Evolutionary conservation across 2,113 vertebrate species (phyloP), one percentile per base, ranked within the genome.

Genomic region (Ardeotis arabs): DNA sequence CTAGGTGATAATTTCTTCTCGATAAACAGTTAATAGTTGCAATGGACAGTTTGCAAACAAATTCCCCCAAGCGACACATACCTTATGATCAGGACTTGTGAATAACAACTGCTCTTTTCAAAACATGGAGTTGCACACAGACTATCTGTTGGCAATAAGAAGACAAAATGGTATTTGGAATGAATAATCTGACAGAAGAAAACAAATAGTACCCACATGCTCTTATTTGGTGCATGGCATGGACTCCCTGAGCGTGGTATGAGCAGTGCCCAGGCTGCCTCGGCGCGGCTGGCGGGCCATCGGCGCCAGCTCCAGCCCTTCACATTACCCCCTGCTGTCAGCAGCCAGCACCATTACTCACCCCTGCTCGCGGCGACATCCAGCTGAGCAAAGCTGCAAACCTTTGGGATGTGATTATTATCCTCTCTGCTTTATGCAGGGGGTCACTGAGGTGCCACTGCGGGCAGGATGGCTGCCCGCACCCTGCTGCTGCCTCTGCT

Each of bases 171-270:
- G 24, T 33, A 89, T 93, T 94, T 78, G 64, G 80, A 75, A 82
- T 55, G 44, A 90, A 94, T 68, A 92, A 86, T 63, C 64, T n/a
- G 93, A 37, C 69, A 84, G 86, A 29, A 79, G 72, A 91, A 89
- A 96, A 85, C n/a, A 94, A 95, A 58, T 56, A 85, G 49, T 78
- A 41, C 39, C 59, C 53, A 21, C 91, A 72, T 93, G 94, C 73
- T 93, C 83, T 86, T 95, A 92, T 96, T 96, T 94, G 93, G 94
- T 3, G 53, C 66, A 4, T n/a, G 35, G 74, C 56, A 5, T 10
- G 64, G 83, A 47, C 85, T 84, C 59, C 60, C 68, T 2, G 12
- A 67, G 56, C 7, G 4, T 20, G 94, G 75, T 47, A 55, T 52
- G 95, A 93, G 87, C 77, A 35, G 84, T 5, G 41, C 69, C 87